phyloP scores from a whole-genome alignment of 2,797 vertebrate species.

The Esox masquinongy region DNA sequence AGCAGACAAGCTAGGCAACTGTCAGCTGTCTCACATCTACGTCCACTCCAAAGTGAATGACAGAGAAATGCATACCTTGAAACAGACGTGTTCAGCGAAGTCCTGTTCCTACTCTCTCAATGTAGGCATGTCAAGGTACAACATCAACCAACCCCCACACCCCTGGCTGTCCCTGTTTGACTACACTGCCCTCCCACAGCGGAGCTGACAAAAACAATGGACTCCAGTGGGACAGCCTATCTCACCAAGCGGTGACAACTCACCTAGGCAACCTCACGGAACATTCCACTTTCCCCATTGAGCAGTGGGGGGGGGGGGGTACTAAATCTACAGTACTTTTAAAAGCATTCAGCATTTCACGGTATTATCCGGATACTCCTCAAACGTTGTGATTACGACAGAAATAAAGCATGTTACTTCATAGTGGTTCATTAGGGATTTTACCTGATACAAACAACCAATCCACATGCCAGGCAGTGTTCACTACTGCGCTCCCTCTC shows the following conservation, averaged over 20 bases:
- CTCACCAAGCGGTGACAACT: constrained; percentile 58
- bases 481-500: constrained; percentile 32
- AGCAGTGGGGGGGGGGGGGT: constrained; percentile 13
- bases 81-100: constrained; percentile 18
- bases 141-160: constrained; percentile 23
- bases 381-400: neutral
- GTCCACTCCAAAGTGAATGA: neutral
- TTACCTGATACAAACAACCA: too few relatives aligned
- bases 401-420: too few relatives aligned
- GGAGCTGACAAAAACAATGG: constrained; percentile 64
- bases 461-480: neutral
- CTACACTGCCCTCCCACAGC: constrained; percentile 41
- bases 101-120: constrained; percentile 35
- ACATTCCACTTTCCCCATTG: constrained; percentile 56
- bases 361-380: neutral
- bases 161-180: constrained; percentile 25
- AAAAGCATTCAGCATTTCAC: neutral
- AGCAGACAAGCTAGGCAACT: neutral
- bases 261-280: constrained; percentile 69
- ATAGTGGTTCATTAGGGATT: neutral
- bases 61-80: constrained; percentile 44
- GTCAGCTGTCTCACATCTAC: neutral
- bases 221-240: constrained; percentile 63
- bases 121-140: constrained; percentile 38
- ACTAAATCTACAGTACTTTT: neutral